Evolutionary conservation across 1,140 invertebrate genomes (phyloP).

Genomic region (Drosophila nigrodunni): DNA sequence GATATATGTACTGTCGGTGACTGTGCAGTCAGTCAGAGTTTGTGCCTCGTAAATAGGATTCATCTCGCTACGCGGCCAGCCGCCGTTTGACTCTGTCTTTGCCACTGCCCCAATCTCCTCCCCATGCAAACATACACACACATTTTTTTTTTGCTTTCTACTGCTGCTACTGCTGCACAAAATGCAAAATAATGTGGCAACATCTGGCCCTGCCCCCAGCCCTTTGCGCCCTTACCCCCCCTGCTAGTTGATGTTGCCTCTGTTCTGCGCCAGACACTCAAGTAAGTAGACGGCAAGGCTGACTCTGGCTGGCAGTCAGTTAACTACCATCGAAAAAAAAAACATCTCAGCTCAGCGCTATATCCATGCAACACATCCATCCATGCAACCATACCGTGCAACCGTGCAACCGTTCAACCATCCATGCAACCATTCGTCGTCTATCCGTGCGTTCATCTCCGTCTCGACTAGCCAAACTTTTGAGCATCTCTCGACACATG

Average conservation of each 20-base stretch:
- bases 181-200: conserved; percentile 76
- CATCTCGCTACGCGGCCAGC: conserved; percentile 70
- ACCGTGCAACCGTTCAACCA: conserved; percentile 61
- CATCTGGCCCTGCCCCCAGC: conserved; percentile 41
- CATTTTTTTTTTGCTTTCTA: not conserved
- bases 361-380: not conserved
- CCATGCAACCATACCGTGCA: conserved; percentile 23
- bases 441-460: conserved; percentile 65
- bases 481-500: conserved; percentile 44
- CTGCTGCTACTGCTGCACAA: conserved; percentile 52
- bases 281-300: conserved; percentile 61
- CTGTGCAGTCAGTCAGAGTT: conserved; percentile 67
- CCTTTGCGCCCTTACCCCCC: not conserved
- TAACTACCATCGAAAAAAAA: conserved; percentile 44
- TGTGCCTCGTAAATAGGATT: conserved; percentile 79
- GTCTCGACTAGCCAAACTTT: conserved; percentile 57
- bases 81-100: conserved; percentile 51
- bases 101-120: conserved; percentile 19
- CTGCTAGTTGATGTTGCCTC: conserved; percentile 51
- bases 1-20: conserved; percentile 6
- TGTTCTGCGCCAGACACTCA: conserved; percentile 74
- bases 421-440: conserved; percentile 57
- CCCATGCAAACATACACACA: conserved; percentile 13
- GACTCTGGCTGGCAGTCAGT: conserved; percentile 39
- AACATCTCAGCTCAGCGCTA: conserved; percentile 3